Percentiles rank a stretch among this genome's conserved stretches.
Evolutionary conservation across 1,140 invertebrate genomes (phyloP).

Genomic region (Drosophila rufa): DNA sequence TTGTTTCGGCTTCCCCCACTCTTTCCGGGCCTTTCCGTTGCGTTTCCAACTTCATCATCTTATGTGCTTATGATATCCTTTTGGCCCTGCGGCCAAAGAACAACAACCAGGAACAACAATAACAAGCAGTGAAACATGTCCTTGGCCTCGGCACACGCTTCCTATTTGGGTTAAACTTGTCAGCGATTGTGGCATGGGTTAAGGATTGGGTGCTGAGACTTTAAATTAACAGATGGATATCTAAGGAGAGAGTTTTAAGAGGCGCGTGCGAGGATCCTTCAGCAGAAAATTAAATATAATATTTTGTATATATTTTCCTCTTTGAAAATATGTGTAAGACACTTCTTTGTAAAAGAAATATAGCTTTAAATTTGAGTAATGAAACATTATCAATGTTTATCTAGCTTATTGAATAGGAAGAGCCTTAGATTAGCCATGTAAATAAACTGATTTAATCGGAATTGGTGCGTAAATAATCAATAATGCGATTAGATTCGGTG

Average conservation of each 20-base stretch:
- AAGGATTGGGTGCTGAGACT: constrained; percentile 37
- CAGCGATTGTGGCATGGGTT: constrained; percentile 28
- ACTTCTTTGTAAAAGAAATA: background rate
- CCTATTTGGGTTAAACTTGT: constrained; percentile 54
- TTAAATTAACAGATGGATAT: constrained; percentile 51
- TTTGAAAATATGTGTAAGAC: background rate
- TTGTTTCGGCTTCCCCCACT: constrained; percentile 15
- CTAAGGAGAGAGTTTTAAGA: background rate
- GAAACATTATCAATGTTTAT: background rate
- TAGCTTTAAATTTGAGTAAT: background rate
- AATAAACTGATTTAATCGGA: background rate
- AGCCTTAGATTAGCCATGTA: constrained; percentile 1
- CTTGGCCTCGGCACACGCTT: constrained; percentile 57
- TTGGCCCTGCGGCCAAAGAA: constrained; percentile 56
- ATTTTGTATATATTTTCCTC: background rate
- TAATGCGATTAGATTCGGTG: constrained; percentile 1
- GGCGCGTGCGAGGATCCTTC: background rate
- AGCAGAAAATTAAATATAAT: background rate
- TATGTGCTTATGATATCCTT: constrained; percentile 72
- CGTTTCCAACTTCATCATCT: constrained; percentile 51
- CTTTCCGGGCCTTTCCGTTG: constrained; percentile 12
- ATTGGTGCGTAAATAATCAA: constrained; percentile 8
- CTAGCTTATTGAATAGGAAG: constrained; percentile 8
- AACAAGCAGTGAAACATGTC: constrained; percentile 50
- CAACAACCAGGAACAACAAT: constrained; percentile 53